phyloP scores from a whole-genome alignment of 2,888 invertebrate genomes.

The Reticulitermes lucifugus region DNA sequence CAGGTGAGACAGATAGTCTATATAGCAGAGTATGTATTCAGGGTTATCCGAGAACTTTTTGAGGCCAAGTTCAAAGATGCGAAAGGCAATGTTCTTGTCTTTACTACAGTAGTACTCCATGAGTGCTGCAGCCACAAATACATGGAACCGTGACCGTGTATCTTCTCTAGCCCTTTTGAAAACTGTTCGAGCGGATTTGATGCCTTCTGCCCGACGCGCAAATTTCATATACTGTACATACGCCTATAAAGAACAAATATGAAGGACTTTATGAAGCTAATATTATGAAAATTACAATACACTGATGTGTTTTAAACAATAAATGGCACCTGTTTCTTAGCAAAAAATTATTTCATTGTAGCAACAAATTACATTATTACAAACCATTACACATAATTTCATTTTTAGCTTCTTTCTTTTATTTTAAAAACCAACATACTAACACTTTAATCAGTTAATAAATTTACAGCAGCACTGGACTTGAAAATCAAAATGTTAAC shows the following conservation, averaged over 20 bases:
- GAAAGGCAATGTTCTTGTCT: conserved; percentile 95
- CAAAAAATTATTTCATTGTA: no score
- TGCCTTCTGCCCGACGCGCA: conserved; percentile 95
- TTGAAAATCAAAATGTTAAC: no score
- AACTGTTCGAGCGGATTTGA: conserved; percentile 93
- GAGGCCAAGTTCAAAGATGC: conserved; percentile 96
- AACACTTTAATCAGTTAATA: no score
- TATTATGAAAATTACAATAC: not conserved
- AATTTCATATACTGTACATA: conserved; percentile 99
- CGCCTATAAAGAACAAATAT: conserved; percentile 67
- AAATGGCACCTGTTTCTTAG: no score
- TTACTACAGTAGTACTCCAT: conserved; percentile 99
- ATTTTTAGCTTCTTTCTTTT: no score
- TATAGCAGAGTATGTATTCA: conserved; percentile 95
- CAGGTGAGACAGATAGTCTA: conserved; percentile 96
- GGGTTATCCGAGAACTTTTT: conserved; percentile 97
- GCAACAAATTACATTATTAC: no score
- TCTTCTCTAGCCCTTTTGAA: conserved; percentile 98
- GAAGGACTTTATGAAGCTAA: not conserved
- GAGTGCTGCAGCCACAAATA: conserved; percentile 95
- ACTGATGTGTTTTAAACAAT: no score
- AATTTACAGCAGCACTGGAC: no score
- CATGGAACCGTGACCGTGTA: conserved; percentile 83
- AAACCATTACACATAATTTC: no score
- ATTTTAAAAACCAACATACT: no score